Percentiles rank a stretch among this genome's conserved stretches.
Conservation (phyloP, 1,140 invertebrate species). For the Drosophila chauvacae region DNA sequence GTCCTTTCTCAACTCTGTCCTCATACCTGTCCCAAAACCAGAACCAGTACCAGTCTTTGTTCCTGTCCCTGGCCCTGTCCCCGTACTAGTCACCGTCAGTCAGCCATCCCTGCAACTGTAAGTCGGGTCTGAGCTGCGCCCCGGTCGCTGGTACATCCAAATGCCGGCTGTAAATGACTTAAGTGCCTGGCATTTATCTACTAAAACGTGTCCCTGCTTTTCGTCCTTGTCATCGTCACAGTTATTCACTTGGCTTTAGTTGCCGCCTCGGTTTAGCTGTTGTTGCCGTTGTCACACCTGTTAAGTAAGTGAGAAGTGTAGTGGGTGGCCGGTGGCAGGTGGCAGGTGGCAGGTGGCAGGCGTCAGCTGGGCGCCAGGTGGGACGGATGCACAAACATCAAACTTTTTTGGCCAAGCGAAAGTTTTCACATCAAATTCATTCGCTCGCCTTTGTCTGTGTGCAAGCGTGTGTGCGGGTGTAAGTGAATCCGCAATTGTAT, state of each 20-base stretch:
- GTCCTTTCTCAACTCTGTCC: neutral
- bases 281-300: constrained; percentile 61
- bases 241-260: constrained; percentile 53
- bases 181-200: constrained; percentile 78
- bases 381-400: constrained; percentile 46
- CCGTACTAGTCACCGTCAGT: neutral
- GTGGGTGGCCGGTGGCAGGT: neutral
- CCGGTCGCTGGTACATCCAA: constrained; percentile 35
- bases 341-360: neutral
- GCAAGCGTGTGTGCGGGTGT: constrained; percentile 25
- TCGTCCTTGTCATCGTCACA: constrained; percentile 51
- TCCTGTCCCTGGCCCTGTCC: neutral
- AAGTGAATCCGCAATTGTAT: constrained; percentile 65
- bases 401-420: constrained; percentile 51
- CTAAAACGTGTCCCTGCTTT: constrained; percentile 63
- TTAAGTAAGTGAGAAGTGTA: constrained; percentile 40
- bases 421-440: constrained; percentile 79
- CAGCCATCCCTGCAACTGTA: constrained; percentile 8
- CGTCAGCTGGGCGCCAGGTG: neutral
- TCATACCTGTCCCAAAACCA: neutral
- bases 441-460: constrained; percentile 52
- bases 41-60: neutral
- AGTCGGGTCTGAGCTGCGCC: constrained; percentile 16
- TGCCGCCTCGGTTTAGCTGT: constrained; percentile 23
- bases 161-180: constrained; percentile 73